phyloP scores from a whole-genome alignment of 1,140 invertebrate species.

The Meloidogyne exigua region DNA sequence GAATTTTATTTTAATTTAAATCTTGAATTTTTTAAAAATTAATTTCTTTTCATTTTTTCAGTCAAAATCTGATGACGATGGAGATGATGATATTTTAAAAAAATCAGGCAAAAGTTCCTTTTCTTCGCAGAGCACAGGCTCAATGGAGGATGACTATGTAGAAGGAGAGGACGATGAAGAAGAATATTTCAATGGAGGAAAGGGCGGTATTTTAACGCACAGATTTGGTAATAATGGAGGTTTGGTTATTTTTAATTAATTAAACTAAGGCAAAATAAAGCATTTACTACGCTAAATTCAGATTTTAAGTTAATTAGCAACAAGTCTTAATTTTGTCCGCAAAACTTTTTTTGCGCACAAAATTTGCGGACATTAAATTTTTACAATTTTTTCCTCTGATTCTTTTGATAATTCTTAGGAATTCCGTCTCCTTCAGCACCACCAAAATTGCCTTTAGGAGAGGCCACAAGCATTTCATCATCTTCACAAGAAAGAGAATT shows the following conservation, averaged over 20 bases:
- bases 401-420: background rate
- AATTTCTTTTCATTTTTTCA: too few species aligned
- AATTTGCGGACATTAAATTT: background rate
- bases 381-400: background rate
- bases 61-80: background rate
- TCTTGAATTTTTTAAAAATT: too few species aligned
- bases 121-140: constrained; percentile 23
- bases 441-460: constrained; percentile 13
- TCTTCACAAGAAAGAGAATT: constrained; percentile 18
- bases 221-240: constrained; percentile 4
- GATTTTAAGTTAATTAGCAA: too few species aligned
- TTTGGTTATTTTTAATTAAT: background rate
- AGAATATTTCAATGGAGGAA: constrained; percentile 3
- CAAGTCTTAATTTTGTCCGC: too few species aligned
- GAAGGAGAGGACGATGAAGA: background rate
- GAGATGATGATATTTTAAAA: background rate
- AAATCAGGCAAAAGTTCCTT: constrained; percentile 21
- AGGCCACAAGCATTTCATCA: background rate
- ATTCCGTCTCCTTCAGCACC: background rate
- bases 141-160: constrained; percentile 18
- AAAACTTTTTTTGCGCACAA: background rate
- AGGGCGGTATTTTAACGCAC: background rate
- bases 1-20: too few species aligned
- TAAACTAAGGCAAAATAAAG: too few species aligned
- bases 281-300: too few species aligned